phyloP scores from a whole-genome alignment of 2,888 invertebrate species.

The Stenurella melanura region DNA sequence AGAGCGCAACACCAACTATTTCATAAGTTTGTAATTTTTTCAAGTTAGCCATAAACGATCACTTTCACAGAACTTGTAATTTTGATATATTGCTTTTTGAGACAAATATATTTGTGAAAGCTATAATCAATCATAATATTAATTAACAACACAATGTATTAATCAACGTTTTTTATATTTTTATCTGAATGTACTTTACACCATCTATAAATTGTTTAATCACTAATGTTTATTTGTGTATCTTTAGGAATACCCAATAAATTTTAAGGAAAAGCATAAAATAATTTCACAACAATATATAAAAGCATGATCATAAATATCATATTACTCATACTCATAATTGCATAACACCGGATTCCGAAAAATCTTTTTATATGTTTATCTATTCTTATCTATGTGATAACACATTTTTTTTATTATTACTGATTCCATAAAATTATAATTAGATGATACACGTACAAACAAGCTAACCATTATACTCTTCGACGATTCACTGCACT shows the following conservation, averaged over 20 bases:
- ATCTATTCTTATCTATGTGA: not conserved
- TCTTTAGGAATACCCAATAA: not conserved
- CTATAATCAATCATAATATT: too few relatives aligned
- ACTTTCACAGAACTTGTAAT: too few relatives aligned
- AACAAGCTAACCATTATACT: too few relatives aligned
- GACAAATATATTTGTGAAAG: not conserved
- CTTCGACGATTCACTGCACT: too few relatives aligned
- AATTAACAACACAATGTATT: not conserved
- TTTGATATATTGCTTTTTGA: too few relatives aligned
- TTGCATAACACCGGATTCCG: not conserved
- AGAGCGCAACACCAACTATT: too few relatives aligned
- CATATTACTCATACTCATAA: not conserved
- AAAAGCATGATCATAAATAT: not conserved
- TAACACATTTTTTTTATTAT: not conserved
- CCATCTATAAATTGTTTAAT: not conserved
- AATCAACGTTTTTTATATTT: not conserved
- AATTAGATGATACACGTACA: not conserved
- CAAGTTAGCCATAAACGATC: too few relatives aligned
- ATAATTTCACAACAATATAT: not conserved
- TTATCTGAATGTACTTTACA: not conserved
- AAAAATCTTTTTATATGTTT: not conserved
- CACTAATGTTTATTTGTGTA: not conserved
- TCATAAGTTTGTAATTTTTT: too few relatives aligned
- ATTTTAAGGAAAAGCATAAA: not conserved
- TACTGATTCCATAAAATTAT: not conserved